phyloP scores from a whole-genome alignment of 2,113 vertebrate species.

The Mesitornis unicolor region DNA sequence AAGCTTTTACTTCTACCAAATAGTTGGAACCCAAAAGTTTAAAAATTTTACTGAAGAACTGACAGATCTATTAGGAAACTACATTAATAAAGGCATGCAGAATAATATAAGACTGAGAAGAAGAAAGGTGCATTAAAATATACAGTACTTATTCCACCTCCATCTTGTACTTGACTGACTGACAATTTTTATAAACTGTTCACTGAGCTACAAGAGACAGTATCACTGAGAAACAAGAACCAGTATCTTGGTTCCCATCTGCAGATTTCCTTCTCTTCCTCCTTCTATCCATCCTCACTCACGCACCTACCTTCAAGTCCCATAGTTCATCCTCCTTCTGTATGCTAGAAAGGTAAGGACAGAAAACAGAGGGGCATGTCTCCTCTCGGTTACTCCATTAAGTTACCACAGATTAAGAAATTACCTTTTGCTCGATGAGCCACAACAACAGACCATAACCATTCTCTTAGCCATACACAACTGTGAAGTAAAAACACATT shows the following conservation, averaged over 20 bases:
- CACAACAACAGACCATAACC: background rate
- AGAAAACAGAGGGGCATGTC: background rate
- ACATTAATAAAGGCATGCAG: background rate
- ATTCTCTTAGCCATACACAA: background rate
- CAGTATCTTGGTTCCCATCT: background rate
- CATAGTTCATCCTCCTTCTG: background rate
- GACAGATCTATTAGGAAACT: background rate
- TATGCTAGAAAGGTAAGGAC: background rate
- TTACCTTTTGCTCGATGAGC: background rate
- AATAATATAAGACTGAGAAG: background rate
- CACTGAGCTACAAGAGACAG: background rate
- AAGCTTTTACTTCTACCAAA: background rate
- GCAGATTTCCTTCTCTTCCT: background rate
- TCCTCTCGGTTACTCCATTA: background rate
- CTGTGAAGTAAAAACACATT: background rate
- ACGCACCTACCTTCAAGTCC: background rate
- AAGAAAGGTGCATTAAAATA: background rate
- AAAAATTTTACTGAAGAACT: background rate
- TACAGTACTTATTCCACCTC: background rate
- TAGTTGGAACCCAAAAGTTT: background rate
- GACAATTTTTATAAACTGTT: background rate
- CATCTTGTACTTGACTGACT: accelerated
- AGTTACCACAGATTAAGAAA: background rate
- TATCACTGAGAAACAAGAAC: background rate
- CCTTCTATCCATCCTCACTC: background rate